phyloP scores from a whole-genome alignment of 1,140 invertebrate genomes.

The Doryteuthis pealeii region DNA sequence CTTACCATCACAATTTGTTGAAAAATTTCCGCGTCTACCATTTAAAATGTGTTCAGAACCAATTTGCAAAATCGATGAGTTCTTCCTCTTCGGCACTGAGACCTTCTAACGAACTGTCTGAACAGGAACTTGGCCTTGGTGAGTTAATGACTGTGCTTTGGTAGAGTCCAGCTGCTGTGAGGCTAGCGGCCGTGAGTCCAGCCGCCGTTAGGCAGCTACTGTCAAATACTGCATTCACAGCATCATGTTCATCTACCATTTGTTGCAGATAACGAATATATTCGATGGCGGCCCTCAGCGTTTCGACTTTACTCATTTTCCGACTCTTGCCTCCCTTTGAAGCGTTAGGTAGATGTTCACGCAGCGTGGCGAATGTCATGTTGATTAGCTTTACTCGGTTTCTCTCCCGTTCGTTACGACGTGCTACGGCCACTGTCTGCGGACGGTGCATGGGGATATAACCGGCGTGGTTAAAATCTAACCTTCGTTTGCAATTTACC shows the following conservation, averaged over 20 bases:
- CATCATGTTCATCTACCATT: constrained; percentile 67
- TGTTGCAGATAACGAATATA: constrained; percentile 86
- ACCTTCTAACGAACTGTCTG: constrained; percentile 73
- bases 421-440: constrained; percentile 78
- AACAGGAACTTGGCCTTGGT: constrained; percentile 70
- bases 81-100: constrained; percentile 89
- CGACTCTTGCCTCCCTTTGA: constrained; percentile 42
- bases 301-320: constrained; percentile 82
- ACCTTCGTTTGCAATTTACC: constrained; percentile 34
- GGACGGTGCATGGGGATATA: constrained; percentile 38
- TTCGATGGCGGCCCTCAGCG: constrained; percentile 87
- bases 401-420: constrained; percentile 87
- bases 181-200: constrained; percentile 18
- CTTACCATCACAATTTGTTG: too few relatives aligned
- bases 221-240: constrained; percentile 32
- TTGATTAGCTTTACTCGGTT: constrained; percentile 92
- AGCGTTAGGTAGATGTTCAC: constrained; percentile 44
- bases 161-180: constrained; percentile 57
- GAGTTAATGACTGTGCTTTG: constrained; percentile 71
- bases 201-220: constrained; percentile 23
- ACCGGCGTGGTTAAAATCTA: constrained; percentile 44
- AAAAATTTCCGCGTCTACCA: too few relatives aligned
- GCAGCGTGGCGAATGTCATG: constrained; percentile 62
- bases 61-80: constrained; percentile 82
- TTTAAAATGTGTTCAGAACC: constrained; percentile 63